Evolutionary conservation across 1,140 invertebrate species (phyloP), one percentile per base, ranked within the genome.

Genomic region (Zaprionus tsacasi): DNA sequence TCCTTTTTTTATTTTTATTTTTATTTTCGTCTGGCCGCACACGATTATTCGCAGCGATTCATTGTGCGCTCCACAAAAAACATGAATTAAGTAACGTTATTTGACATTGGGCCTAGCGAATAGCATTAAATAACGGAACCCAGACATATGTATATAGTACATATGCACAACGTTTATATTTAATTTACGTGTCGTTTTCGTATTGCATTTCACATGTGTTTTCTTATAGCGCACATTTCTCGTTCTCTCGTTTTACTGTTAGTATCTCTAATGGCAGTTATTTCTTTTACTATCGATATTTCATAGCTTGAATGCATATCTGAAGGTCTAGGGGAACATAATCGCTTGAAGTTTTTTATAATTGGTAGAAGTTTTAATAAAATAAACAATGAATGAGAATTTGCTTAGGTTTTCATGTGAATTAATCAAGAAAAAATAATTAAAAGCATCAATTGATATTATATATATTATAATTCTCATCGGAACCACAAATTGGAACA

Each of bases 271-370:
- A 54, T 36, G 17, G 36, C 45, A 67, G 17, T 12, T 15, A 27
- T 72, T 67, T 58, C n/a, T 35, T 63, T 2, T 2, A 15, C 13
- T 6, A 13, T 11, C 8, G 15, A 50, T 25, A 6, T 10, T 27
- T 40, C 17, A 27, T 35, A 33, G 35, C 63, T 27, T 59, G 50
- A 25, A 36, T 27, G 48, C 48, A 48, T 56, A 13, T 2, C 21
- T 54, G 12, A 73, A 73, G 70, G 65, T 73, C 38, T 43, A 15
- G 15, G 35, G 6, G 45, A 59, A 56, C 70, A 69, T 69, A 73
- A 73, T 61, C 55, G 33, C 33, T 15, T 69, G 21, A 38, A 38
- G n/a, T 11, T 17, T 52, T 17, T 67, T 67, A 59, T 59, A 35
- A 35, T 10, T 10, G n/a, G n/a, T 27, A 50, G 54, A 57, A 54